Evolutionary conservation across 1,140 invertebrate genomes (phyloP).

Genomic region (Contarinia nasturtii): DNA sequence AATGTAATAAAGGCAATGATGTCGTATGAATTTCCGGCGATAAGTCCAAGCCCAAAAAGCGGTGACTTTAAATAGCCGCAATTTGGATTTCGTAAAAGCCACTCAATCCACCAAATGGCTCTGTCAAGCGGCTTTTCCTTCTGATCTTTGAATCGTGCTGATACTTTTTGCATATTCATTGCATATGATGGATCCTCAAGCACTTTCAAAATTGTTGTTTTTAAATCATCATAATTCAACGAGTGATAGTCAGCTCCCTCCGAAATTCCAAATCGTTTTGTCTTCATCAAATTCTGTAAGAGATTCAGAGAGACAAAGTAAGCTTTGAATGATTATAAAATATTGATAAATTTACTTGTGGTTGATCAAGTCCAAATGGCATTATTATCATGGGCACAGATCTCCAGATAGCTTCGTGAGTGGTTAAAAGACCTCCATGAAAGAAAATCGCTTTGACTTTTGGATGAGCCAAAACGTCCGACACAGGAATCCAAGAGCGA

Average conservation of each 20-base stretch:
- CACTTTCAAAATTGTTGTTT: not conserved
- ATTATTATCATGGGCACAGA: constrained; percentile 27
- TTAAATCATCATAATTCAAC: not conserved
- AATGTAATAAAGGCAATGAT: not conserved
- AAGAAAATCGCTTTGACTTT: constrained; percentile 8
- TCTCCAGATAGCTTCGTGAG: constrained; percentile 25
- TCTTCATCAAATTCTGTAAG: not conserved
- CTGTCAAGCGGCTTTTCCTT: constrained; percentile 24
- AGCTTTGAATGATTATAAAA: too few species aligned
- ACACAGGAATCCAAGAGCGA: constrained; percentile 21
- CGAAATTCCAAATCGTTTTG: not conserved
- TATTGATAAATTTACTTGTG: too few species aligned
- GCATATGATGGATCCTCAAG: constrained; percentile 13
- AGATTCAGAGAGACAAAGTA: not conserved
- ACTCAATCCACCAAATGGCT: constrained; percentile 28
- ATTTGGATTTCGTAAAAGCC: constrained; percentile 16
- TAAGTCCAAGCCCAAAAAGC: not conserved
- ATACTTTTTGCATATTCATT: constrained; percentile 17
- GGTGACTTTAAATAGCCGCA: not conserved
- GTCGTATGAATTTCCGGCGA: not conserved
- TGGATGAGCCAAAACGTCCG: constrained; percentile 18
- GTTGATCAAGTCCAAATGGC: constrained; percentile 1
- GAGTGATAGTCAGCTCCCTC: not conserved
- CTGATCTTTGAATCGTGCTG: constrained; percentile 27
- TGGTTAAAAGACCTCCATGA: constrained; percentile 27